Base-by-base conservation (phyloP, 2,797 vertebrate genomes). In the Alfaro cultratus region DNA sequence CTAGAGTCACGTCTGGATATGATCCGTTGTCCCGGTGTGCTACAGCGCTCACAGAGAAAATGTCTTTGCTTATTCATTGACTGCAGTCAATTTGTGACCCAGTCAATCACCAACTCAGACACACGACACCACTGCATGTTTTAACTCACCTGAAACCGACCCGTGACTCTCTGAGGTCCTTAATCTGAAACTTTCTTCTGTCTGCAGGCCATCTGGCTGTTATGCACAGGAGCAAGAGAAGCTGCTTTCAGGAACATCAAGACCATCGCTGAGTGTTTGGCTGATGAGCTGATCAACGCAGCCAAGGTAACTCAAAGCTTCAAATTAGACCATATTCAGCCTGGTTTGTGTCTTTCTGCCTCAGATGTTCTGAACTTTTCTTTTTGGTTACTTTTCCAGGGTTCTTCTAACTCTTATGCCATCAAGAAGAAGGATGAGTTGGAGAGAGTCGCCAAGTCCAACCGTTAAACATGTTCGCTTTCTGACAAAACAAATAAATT, bases 351-450 rank as follows among this genome's bases (percentile, higher is more conserved):
- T 67, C 21, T 11, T 67, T 51, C 21, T 29, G 39, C n/a, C 1
- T 18, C 60, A 64, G 3, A 36, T 0, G 0, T 77, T 64, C 3
- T 83, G 41, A 86, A 53, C 8, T 9, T 39, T 11, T 10, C 9
- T 67, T 10, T 21, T 0, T 2, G 83, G 0, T 11, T 57, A 1
- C 36, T 81, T 81, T 79, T 85, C 2, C 91, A 98, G 97, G 98
- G 98, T 84, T 99, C 98, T 2, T 99, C 98, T 76, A 99, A 99
- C 93, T 99, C 98, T 10, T 99, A 99, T 0, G 98, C 98, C 86
- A 99, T 99, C 96, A 98, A 98, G 96, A 99, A 99, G 96, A 99
- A 99, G 85, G 98, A 99, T 0, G 98, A 99, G 94, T 93, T 99
- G 96, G 98, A 99, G 90, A 97, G 98, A 88, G 98, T 99, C 76